Evolutionary conservation across 2,888 invertebrate species (phyloP).

Genomic region (Mechanitis mazaeus): DNA sequence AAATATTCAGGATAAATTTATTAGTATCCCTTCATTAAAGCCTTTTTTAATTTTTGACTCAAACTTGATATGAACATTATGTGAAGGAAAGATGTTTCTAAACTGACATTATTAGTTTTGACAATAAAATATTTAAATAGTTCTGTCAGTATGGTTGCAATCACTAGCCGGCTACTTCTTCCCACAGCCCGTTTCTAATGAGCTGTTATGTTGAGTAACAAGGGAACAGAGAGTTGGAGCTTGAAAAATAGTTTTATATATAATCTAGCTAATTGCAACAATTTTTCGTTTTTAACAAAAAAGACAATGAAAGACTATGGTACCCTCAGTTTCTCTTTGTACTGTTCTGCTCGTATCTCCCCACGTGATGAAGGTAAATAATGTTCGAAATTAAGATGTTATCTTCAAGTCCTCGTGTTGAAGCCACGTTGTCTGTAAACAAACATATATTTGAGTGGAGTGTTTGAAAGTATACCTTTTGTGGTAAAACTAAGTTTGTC

Average conservation of each 20-base stretch:
- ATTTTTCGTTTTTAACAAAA: neutral
- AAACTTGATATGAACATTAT: too few relatives aligned
- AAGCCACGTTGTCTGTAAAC: slow-evolving; percentile 7
- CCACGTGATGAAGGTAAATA: slow-evolving; percentile 7
- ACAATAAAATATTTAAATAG: neutral
- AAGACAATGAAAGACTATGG: neutral
- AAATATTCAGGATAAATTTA: too few relatives aligned
- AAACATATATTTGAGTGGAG: slow-evolving; percentile 17
- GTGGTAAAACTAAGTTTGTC: slow-evolving; percentile 26
- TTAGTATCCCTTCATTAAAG: too few relatives aligned
- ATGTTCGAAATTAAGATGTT: slow-evolving; percentile 13
- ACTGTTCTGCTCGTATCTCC: too few relatives aligned
- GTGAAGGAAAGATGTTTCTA: too few relatives aligned
- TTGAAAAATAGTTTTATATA: slow-evolving; percentile 8
- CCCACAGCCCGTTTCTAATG: slow-evolving; percentile 72
- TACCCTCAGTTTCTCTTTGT: neutral
- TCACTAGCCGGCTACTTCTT: slow-evolving; percentile 53
- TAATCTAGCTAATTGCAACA: slow-evolving; percentile 1
- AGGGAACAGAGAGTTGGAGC: slow-evolving; percentile 29
- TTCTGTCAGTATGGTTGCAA: slow-evolving; percentile 18
- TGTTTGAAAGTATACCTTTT: slow-evolving; percentile 16
- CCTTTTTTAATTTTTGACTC: too few relatives aligned
- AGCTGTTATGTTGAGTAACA: slow-evolving; percentile 67
- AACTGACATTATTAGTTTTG: too few relatives aligned
- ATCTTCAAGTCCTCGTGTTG: slow-evolving; percentile 3